A percentile compares a stretch with the other conserved stretches of the same genome.
Evolutionary conservation across 1,140 invertebrate species (phyloP).

Genomic region (Eurosta solidaginis): DNA sequence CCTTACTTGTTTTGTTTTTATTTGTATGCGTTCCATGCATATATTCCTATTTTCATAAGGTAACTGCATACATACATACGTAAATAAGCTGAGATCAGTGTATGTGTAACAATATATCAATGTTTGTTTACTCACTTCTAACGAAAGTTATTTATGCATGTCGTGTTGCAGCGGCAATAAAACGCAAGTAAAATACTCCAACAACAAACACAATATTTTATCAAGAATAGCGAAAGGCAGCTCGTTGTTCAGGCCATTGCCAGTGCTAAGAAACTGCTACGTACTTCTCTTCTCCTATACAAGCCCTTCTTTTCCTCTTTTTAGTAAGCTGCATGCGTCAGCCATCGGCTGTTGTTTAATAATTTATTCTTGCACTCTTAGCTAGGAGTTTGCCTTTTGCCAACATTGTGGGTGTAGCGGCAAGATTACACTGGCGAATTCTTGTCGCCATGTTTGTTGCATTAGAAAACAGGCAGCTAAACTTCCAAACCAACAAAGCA

Average conservation of each 20-base stretch:
- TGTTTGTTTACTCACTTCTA: background rate
- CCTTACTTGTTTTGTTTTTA: too few species aligned
- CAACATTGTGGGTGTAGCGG: slow-evolving; percentile 15
- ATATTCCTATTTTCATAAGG: background rate
- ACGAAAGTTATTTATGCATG: slow-evolving; percentile 27
- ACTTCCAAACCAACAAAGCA: background rate
- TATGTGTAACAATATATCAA: too few species aligned
- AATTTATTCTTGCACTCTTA: slow-evolving; percentile 9
- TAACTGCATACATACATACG: background rate
- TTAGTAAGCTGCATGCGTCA: slow-evolving; percentile 6
- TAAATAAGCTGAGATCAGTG: background rate
- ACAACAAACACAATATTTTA: background rate
- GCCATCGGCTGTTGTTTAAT: background rate
- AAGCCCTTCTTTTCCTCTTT: background rate
- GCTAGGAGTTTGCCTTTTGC: background rate
- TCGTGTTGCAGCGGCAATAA: background rate
- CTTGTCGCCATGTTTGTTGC: background rate
- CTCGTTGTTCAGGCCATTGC: background rate
- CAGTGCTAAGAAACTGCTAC: background rate
- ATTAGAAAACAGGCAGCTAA: background rate
- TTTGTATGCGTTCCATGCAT: too few species aligned
- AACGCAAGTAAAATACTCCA: background rate
- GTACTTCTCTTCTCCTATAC: too few species aligned
- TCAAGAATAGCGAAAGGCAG: background rate
- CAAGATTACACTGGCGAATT: background rate